These are phyloP conservation scores for Apostichopus leukothele DNA, from an alignment of 53 echinoderm and acorn worm genomes.

Conservation along the genomic window DNA sequence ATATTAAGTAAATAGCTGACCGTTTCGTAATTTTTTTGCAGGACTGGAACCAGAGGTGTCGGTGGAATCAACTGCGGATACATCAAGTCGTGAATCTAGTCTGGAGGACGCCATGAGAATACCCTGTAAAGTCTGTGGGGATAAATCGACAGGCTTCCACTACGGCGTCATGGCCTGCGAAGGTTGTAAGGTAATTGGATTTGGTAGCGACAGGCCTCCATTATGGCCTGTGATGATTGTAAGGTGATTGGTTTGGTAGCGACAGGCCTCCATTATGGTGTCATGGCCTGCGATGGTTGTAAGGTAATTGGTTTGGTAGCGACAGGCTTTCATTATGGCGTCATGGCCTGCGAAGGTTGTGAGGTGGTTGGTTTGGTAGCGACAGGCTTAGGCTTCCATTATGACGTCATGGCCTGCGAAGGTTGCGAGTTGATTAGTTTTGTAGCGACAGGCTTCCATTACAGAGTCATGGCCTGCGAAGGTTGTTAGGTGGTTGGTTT, in stretches of 20 bases:
- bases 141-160: constrained; percentile 95
- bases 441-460: constrained; percentile 92
- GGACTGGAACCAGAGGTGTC: background rate
- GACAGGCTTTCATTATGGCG: no score
- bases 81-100: background rate
- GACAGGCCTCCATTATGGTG: no score
- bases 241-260: no score
- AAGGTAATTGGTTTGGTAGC: no score
- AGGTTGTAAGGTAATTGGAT: constrained; percentile 79
- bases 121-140: constrained; percentile 97
- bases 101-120: constrained; percentile 66
- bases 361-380: no score
- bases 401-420: no score
- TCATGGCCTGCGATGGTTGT: no score
- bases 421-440: background rate
- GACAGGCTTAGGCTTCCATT: no score
- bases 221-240: no score
- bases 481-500: constrained; percentile 73
- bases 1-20: no score
- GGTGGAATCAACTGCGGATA: constrained; percentile 14
- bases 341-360: no score
- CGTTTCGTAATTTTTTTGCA: background rate
- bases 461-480: constrained; percentile 99
- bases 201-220: no score
- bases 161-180: constrained; percentile 99